phyloP scores from a whole-genome alignment of 2,888 invertebrate genomes.

The Drosophila nigricruria region DNA sequence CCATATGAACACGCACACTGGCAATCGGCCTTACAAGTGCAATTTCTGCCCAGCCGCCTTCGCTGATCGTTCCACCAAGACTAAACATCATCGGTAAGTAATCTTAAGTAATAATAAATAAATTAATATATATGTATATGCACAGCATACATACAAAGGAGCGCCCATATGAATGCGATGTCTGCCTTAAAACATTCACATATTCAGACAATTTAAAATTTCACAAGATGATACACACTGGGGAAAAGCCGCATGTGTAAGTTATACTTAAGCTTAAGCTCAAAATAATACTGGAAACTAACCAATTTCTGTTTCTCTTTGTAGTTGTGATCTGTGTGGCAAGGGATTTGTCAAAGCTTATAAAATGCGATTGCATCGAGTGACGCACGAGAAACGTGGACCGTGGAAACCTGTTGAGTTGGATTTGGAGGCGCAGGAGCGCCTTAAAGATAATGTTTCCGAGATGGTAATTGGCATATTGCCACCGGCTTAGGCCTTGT shows the following conservation, averaged over 20 bases:
- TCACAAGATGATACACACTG: constrained; percentile 84
- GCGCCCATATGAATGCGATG: constrained; percentile 83
- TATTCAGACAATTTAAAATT: constrained; percentile 84
- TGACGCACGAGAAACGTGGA: constrained; percentile 75
- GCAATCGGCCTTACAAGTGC: constrained; percentile 85
- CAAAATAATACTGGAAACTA: not conserved
- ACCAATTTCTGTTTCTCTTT: not conserved
- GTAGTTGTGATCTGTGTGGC: constrained; percentile 80
- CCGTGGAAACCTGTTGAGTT: constrained; percentile 43
- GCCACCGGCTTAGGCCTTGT: constrained; percentile 23
- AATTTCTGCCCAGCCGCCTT: constrained; percentile 84
- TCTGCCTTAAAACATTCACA: constrained; percentile 83
- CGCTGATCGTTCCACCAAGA: constrained; percentile 85
- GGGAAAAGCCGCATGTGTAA: constrained; percentile 83
- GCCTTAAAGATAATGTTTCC: constrained; percentile 48
- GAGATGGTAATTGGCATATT: constrained; percentile 50
- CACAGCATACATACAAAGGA: constrained; percentile 83
- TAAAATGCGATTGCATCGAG: constrained; percentile 80
- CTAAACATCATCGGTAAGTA: constrained; percentile 85
- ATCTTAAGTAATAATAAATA: too few relatives aligned
- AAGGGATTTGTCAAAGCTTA: constrained; percentile 83
- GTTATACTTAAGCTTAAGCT: constrained; percentile 30
- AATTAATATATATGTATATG: not conserved
- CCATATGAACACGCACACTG: constrained; percentile 85
- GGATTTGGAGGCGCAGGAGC: constrained; percentile 20